Evolutionary conservation across 2,888 invertebrate species (phyloP).

Genomic region (Orchesella flavescens): DNA sequence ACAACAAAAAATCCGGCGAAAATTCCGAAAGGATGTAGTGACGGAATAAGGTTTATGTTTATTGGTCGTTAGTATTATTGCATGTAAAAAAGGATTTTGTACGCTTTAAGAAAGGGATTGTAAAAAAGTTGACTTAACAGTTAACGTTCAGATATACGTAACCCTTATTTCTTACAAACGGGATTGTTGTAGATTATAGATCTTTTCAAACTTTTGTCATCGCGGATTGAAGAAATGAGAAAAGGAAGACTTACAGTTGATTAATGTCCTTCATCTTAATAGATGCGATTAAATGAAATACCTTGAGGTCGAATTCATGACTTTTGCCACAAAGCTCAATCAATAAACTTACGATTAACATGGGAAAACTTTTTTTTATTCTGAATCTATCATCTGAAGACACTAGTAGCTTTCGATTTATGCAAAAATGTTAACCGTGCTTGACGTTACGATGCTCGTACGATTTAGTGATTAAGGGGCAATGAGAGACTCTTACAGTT

Average conservation of each 20-base stretch:
- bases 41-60: slow-evolving; percentile 24
- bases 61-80: slow-evolving; percentile 17
- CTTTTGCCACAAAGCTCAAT: neutral
- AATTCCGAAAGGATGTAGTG: neutral
- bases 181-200: neutral
- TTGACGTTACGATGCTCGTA: too few relatives aligned
- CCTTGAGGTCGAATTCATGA: too few relatives aligned
- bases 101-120: slow-evolving; percentile 50
- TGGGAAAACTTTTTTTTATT: too few relatives aligned
- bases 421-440: too few relatives aligned
- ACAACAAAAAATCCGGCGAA: neutral
- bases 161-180: neutral
- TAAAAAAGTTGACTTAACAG: slow-evolving; percentile 45
- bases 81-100: slow-evolving; percentile 60
- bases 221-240: neutral
- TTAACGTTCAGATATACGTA: neutral
- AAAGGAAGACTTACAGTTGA: neutral
- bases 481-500: neutral
- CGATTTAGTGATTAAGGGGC: neutral
- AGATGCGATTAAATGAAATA: neutral
- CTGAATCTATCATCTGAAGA: too few relatives aligned
- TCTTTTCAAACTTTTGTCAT: slow-evolving; percentile 15
- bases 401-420: too few relatives aligned
- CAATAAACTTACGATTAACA: too few relatives aligned
- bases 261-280: neutral